Base-by-base conservation (phyloP, 1,140 invertebrate species). In the Achatina immaculata region DNA sequence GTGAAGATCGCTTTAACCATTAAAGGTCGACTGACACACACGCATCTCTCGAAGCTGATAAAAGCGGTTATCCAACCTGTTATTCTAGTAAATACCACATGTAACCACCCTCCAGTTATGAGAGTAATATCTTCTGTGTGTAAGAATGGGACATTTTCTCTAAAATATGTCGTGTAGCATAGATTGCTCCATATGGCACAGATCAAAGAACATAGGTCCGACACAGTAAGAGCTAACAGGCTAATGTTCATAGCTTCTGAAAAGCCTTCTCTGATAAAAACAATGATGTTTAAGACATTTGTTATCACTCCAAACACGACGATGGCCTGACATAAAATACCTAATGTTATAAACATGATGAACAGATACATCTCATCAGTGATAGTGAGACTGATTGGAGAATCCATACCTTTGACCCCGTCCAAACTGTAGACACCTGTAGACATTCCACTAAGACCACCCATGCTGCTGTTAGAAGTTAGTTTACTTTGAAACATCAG, bases 1-100 rank as follows among this genome's bases (percentile, higher is more conserved):
- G 71, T 73, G 43, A 73, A 43, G 19, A 73, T 45, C 21, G 48
- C 24, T 48, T 51, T 73, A n/a, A 73, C 71, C 36, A 31, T 73
- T 11, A 73, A 31, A n/a, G 71, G 71, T 2, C 24, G 43, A 7
- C 31, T 48, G 28, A 73, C 43, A 31, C 71, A 73, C 3, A 73
- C 6, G 28, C 71, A 73, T 73, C 71, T 24, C 43, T 73, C 43
- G 28, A 73, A 51, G 9, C 38, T 73, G 43, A 73, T 48, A 28
- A 73, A 73, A 14, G 40, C 42, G 2, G 71, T 73, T 21, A 73
- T 73, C 71, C 71, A 73, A 16, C 71, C 38, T 6, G 71, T 45
- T 1, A 36, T 73, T 16, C 71, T 6, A 7, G 42, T 45, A 48
- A 73, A 73, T 43, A 73, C 48, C 24, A 40, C 71, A 34, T 73